Evolutionary conservation across 2,113 vertebrate genomes (phyloP).

Genomic region (Melierax canorus): DNA sequence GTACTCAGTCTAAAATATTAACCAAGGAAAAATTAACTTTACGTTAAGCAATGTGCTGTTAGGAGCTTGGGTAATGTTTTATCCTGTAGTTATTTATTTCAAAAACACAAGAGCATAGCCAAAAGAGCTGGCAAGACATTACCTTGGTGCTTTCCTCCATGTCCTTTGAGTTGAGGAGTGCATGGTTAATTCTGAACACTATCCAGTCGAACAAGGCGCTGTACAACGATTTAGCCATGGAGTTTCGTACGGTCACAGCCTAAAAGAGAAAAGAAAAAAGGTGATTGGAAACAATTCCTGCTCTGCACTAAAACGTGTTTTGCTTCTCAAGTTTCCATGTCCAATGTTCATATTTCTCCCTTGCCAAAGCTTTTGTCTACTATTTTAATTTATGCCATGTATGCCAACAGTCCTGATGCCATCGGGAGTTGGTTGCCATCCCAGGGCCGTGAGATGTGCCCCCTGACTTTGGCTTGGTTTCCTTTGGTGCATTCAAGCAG

Average conservation of each 20-base stretch:
- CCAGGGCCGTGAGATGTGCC: not conserved
- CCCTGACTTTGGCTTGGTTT: not conserved
- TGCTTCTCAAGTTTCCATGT: not conserved
- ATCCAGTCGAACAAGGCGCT: slow-evolving; percentile 98
- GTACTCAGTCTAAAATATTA: not conserved
- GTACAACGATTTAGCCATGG: slow-evolving; percentile 97
- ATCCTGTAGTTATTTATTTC: not conserved
- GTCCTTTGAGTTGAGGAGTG: slow-evolving; percentile 91
- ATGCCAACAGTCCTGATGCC: rapidly evolving
- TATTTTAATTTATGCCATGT: rapidly evolving
- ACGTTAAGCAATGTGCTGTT: not conserved
- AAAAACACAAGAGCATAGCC: not conserved
- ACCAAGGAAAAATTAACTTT: not conserved
- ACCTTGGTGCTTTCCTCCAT: slow-evolving; percentile 91
- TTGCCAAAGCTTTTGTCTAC: not conserved
- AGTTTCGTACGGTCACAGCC: slow-evolving; percentile 94
- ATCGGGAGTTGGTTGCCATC: rapidly evolving
- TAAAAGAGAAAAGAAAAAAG: slow-evolving; percentile 41
- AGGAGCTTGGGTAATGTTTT: not conserved
- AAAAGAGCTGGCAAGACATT: not conserved
- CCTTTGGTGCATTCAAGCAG: not conserved
- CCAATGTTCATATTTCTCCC: rapidly evolving
- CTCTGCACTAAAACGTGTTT: not conserved
- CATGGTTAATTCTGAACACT: slow-evolving; percentile 98
- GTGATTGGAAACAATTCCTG: not conserved